Conservation (phyloP, 2,113 vertebrate species). For the Scomber japonicus region DNA sequence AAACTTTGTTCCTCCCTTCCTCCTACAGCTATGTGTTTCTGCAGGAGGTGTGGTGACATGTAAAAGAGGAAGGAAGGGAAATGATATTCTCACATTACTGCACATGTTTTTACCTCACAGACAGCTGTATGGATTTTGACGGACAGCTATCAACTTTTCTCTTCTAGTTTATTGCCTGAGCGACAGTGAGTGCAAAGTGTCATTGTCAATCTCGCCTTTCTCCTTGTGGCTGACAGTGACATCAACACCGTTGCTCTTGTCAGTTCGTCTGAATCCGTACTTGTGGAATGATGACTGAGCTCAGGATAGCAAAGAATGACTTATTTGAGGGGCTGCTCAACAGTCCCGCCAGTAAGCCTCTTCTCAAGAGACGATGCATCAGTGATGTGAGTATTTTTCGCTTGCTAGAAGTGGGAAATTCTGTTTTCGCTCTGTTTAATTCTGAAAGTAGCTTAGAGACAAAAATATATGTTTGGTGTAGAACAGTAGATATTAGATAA, state of each 20-base stretch:
- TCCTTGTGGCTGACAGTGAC: conserved; percentile 43
- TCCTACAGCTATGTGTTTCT: conserved; percentile 42
- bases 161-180: conserved; percentile 22
- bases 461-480: conserved; percentile 3
- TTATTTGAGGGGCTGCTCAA: conserved; percentile 44
- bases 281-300: conserved; percentile 66
- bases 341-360: conserved; percentile 55
- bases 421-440: not conserved
- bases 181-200: conserved; percentile 42
- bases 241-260: conserved; percentile 50
- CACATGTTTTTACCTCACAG: conserved; percentile 21
- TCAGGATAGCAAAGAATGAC: conserved; percentile 63
- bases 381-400: conserved; percentile 79
- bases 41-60: conserved; percentile 14
- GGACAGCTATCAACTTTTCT: conserved; percentile 32
- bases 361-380: conserved; percentile 68
- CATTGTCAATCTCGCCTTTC: conserved; percentile 49
- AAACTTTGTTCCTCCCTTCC: conserved; percentile 58
- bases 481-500: not conserved
- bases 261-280: conserved; percentile 30
- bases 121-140: conserved; percentile 39
- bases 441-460: conserved; percentile 1
- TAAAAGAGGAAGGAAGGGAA: conserved; percentile 71
- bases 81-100: conserved; percentile 53
- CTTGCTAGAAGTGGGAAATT: conserved; percentile 22